A percentile compares a stretch with the other conserved stretches of the same genome.
Evolutionary conservation across 2,797 vertebrate species (phyloP).

Genomic region (Antennarius maculatus): DNA sequence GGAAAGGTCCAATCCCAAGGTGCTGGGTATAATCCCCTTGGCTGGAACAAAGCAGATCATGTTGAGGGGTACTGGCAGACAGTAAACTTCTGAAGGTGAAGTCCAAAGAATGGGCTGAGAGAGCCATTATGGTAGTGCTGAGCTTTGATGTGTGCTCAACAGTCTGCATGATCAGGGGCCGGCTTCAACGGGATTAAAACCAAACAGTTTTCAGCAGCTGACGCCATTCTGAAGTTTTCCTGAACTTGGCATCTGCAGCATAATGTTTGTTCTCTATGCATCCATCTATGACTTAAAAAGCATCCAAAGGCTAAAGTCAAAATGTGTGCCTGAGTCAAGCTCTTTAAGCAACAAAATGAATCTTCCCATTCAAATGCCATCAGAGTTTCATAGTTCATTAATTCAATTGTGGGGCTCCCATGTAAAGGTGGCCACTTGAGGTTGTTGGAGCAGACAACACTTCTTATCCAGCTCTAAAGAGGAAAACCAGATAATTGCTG

Average conservation of each 20-base stretch:
- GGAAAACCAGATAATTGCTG: conserved; percentile 51
- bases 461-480: conserved; percentile 54
- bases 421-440: conserved; percentile 46
- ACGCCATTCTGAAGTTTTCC: conserved; percentile 66
- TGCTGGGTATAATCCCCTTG: conserved; percentile 63
- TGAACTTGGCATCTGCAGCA: conserved; percentile 63
- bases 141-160: conserved; percentile 76
- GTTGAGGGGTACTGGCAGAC: conserved; percentile 50
- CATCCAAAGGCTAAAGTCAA: conserved; percentile 60
- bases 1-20: conserved; percentile 65
- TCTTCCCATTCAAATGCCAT: conserved; percentile 43
- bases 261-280: conserved; percentile 51
- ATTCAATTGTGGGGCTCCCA: conserved; percentile 39
- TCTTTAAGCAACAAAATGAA: conserved; percentile 54
- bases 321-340: conserved; percentile 60
- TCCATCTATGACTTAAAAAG: conserved; percentile 49
- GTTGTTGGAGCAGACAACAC: conserved; percentile 36
- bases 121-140: conserved; percentile 51
- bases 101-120: conserved; percentile 65
- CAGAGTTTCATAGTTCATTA: conserved; percentile 49
- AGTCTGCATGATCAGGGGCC: conserved; percentile 61
- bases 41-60: conserved; percentile 76
- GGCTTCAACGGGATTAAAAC: conserved; percentile 71
- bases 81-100: conserved; percentile 70
- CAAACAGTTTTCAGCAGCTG: conserved; percentile 68